Evolutionary conservation across 2,113 vertebrate species (phyloP).

Genomic region (Odocoileus virginianus): DNA sequence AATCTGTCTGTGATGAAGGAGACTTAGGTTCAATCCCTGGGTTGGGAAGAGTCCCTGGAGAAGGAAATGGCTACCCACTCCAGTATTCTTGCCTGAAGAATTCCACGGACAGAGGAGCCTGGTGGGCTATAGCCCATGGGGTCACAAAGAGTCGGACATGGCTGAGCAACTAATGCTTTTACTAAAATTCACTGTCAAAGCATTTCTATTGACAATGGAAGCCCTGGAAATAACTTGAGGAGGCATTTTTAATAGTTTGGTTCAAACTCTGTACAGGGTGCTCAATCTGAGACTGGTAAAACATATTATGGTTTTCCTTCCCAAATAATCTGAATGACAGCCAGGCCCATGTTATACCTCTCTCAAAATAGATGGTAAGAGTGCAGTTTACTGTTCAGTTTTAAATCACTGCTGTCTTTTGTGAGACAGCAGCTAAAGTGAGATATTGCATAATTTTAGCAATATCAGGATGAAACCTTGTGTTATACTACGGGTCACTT

Average conservation of each 20-base stretch:
- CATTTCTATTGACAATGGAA: neutral
- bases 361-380: conserved; percentile 80
- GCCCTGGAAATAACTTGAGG: neutral
- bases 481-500: conserved; percentile 69
- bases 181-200: neutral
- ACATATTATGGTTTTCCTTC: conserved; percentile 60
- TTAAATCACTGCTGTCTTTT: conserved; percentile 76
- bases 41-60: neutral
- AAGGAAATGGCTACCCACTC: neutral
- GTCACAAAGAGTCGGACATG: neutral
- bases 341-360: conserved; percentile 67
- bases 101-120: neutral
- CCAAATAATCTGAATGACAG: conserved; percentile 77
- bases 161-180: neutral
- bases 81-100: neutral
- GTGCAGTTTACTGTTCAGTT: conserved; percentile 77
- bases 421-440: conserved; percentile 49
- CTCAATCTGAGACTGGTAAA: conserved; percentile 58
- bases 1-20: neutral
- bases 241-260: neutral
- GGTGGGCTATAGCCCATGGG: neutral
- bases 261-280: conserved; percentile 52
- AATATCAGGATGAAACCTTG: conserved; percentile 51
- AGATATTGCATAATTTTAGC: conserved; percentile 61
- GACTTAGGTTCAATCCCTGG: neutral